Base-by-base conservation (phyloP, 2,888 invertebrate genomes). In the Acronicta psi region DNA sequence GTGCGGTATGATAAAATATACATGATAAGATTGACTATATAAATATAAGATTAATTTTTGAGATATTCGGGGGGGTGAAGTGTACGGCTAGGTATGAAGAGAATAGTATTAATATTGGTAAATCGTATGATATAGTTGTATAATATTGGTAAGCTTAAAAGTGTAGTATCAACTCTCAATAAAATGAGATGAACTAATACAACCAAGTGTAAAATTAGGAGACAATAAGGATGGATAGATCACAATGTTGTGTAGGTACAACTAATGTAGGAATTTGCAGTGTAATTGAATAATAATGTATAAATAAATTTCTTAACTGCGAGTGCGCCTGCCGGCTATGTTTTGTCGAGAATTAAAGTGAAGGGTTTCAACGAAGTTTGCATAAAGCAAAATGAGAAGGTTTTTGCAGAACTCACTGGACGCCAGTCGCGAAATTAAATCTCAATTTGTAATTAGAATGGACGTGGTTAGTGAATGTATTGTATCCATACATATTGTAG, bases 11-110 rank as follows among this genome's bases (percentile, higher is more conserved):
- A 5, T 29, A 2, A 11, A 14, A 45, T 18, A n/a, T 41, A 13
- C 16, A 17, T 44, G 40, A 47, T 57, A 43, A 42, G 71, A 65
- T 18, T 40, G 71, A 65, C 25, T 59, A 45, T 58, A 50, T 34
- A 36, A 20, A 31, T 40, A 53, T 44, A n/a, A 69, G 20, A 1
- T 61, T n/a, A 11, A 43, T n/a, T n/a, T n/a, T n/a, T n/a, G n/a
- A n/a, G n/a, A 23, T 1, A 14, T 13, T 54, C 58, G 23, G 65
- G 47, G 45, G 44, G 41, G 46, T 55, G 11, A 11, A 18, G 16
- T 13, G 6, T 62, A 34, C 18, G 14, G 11, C 0, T 41, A 17
- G 9, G 41, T 45, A 6, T n/a, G 36, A 2, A 9, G 41, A 36
- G 37, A 23, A 23, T 29, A 11, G 16, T 43, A 6, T 40, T 10